Conservation (phyloP, 2,113 vertebrate species). For the Hydrolagus affinis region DNA sequence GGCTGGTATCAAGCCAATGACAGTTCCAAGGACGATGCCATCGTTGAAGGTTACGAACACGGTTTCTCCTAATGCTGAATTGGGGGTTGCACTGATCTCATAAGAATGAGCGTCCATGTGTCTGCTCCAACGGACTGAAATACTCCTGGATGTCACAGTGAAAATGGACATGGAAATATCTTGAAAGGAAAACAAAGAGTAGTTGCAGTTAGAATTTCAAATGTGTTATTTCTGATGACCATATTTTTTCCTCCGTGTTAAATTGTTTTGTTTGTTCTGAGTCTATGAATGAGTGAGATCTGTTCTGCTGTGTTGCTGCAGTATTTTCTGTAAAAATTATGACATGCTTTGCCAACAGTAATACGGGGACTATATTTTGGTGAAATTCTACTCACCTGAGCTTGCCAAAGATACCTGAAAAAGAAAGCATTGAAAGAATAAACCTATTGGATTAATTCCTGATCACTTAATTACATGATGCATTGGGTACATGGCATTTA, state of each 20-base stretch:
- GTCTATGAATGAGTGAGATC: too few relatives aligned
- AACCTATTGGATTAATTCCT: not conserved
- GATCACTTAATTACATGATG: not conserved
- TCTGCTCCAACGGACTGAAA: conserved; percentile 55
- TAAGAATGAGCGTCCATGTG: conserved; percentile 54
- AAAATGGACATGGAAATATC: conserved; percentile 52
- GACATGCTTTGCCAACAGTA: not conserved
- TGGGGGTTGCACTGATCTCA: conserved; percentile 57
- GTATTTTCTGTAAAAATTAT: too few relatives aligned
- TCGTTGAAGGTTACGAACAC: conserved; percentile 53
- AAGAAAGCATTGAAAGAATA: conserved; percentile 39
- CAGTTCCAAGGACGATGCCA: conserved; percentile 52
- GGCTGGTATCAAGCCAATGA: conserved; percentile 60
- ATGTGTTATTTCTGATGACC: not conserved
- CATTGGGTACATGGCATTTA: not conserved
- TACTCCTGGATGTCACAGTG: conserved; percentile 58
- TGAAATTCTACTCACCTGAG: conserved; percentile 60
- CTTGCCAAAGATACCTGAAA: conserved; percentile 68
- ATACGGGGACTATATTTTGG: not conserved
- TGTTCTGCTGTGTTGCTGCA: not conserved
- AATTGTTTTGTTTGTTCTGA: not conserved
- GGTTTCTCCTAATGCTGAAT: conserved; percentile 42
- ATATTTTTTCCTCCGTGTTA: too few relatives aligned
- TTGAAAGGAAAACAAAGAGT: conserved; percentile 33
- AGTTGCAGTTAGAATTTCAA: not conserved